These are phyloP conservation scores for Mylabris sibirica DNA, from an alignment of 2,888 invertebrate genomes.

Conservation along the genomic window DNA sequence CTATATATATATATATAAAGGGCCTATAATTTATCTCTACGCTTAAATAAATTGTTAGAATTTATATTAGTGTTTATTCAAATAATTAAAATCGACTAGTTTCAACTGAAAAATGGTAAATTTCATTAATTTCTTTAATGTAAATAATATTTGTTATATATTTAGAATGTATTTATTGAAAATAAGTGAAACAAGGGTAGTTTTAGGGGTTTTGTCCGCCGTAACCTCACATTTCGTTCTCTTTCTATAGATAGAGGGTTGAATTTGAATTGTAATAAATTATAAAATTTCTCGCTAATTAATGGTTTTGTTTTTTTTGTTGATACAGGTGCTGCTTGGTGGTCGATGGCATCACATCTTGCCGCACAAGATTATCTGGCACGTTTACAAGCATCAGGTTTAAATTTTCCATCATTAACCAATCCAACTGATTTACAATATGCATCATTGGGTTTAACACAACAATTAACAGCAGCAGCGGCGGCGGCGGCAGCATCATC, in stretches of 20 bases:
- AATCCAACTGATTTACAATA: constrained; percentile 69
- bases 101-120: not conserved
- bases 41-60: constrained; percentile 30
- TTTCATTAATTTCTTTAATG: not conserved
- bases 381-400: constrained; percentile 80
- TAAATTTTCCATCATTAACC: constrained; percentile 72
- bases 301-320: not conserved
- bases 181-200: not conserved
- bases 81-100: not conserved
- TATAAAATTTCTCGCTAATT: not conserved
- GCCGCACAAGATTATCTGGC: constrained; percentile 90
- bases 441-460: constrained; percentile 65
- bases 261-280: not conserved
- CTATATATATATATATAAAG: constrained; percentile 46
- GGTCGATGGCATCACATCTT: constrained; percentile 89
- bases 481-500: not conserved
- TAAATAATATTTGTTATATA: not conserved
- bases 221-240: constrained; percentile 29
- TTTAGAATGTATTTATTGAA: too few species aligned
- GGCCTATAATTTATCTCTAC: constrained; percentile 44
- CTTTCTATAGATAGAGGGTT: not conserved
- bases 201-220: constrained; percentile 10
- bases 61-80: constrained; percentile 15
- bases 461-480: constrained; percentile 36
- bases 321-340: constrained; percentile 80